Percentiles rank a stretch among this genome's conserved stretches.
Evolutionary conservation across 37 sponge, comb jelly and placozoan species (phyloP).

Genomic region (Amphimedon queenslandica): DNA sequence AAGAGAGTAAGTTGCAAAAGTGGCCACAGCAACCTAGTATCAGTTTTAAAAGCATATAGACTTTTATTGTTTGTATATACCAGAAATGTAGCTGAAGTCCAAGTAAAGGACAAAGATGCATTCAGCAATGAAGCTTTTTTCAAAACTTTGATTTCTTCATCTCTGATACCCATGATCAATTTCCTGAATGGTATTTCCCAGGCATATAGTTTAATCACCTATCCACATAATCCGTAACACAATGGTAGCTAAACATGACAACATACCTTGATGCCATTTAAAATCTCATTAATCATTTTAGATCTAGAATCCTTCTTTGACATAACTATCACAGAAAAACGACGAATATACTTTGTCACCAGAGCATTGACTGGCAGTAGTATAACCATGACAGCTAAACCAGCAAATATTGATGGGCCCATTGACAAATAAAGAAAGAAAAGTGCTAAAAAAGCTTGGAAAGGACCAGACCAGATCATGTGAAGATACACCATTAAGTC

Average conservation of each 20-base stretch:
- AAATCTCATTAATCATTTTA: constrained; percentile 77
- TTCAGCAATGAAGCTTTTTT: constrained; percentile 42
- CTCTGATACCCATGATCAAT: constrained; percentile 54
- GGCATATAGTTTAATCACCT: constrained; percentile 97
- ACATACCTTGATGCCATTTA: constrained; percentile 87
- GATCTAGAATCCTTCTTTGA: constrained; percentile 67
- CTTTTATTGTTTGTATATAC: no score
- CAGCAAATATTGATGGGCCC: constrained; percentile 89
- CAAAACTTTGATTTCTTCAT: constrained; percentile 65
- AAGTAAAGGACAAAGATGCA: constrained; percentile 71
- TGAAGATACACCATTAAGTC: constrained; percentile 84
- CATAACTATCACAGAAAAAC: constrained; percentile 59
- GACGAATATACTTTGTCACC: constrained; percentile 22
- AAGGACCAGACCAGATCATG: constrained; percentile 90
- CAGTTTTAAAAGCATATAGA: no score
- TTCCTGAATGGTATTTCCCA: constrained; percentile 69
- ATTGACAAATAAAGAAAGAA: constrained; percentile 80
- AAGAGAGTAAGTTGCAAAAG: constrained; percentile 68
- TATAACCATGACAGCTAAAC: constrained; percentile 82
- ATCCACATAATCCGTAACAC: not conserved
- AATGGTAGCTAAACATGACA: not conserved
- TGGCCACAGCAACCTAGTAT: constrained; percentile 64
- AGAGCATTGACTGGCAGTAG: constrained; percentile 85
- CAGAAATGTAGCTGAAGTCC: constrained; percentile 76
- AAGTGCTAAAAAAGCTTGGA: constrained; percentile 79